Evolutionary conservation across 1,140 invertebrate genomes (phyloP), one percentile per base, ranked within the genome.

Genomic region (Megalopta genalis): DNA sequence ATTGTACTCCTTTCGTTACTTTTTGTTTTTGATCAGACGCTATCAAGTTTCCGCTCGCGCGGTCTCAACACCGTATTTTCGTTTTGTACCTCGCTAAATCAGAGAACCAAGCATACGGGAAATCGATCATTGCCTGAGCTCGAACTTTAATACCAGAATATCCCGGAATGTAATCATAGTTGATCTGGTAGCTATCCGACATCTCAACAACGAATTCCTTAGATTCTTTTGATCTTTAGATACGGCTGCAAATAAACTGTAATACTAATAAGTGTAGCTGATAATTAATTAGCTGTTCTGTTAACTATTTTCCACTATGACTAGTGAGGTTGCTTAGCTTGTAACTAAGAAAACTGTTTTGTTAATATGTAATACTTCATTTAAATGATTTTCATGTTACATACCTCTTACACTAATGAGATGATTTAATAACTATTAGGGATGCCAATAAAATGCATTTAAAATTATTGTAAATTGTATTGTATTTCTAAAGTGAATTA

Each of bases 61-160:
- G 46, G 18, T 60, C 76, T 78, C 64, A 78, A 63, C 63, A 42
- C 2, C 10, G 46, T 16, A 70, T 68, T 72, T 54, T 78, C 76
- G 37, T 78, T 63, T 78, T 64, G 64, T 78, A 72, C 32, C 32
- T 59, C 21, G 32, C 71, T 52, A 32, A 71, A 77, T 71, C 32
- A 21, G 16, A 42, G 66, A 32, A 37, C 54, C 25, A 10, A 2
- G 32, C 9, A 39, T 4, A 63, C 21, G 46, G 62, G 54, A 64
- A 70, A 72, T 72, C 65, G 72, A 78, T 78, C 46, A 37, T 18
- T 62, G 70, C 21, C 27, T 14, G 23, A 12, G 1, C 39, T 18
- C 16, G 0, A 12, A 25, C 49, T 42, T 75, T 12, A 16, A 57
- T 57, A 57, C 27, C 16, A 2, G 32, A 1, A 18, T 25, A 64